A percentile compares a stretch with the other conserved stretches of the same genome.
Evolutionary conservation across 2,113 vertebrate genomes (phyloP).

Genomic region (Nestor notabilis): DNA sequence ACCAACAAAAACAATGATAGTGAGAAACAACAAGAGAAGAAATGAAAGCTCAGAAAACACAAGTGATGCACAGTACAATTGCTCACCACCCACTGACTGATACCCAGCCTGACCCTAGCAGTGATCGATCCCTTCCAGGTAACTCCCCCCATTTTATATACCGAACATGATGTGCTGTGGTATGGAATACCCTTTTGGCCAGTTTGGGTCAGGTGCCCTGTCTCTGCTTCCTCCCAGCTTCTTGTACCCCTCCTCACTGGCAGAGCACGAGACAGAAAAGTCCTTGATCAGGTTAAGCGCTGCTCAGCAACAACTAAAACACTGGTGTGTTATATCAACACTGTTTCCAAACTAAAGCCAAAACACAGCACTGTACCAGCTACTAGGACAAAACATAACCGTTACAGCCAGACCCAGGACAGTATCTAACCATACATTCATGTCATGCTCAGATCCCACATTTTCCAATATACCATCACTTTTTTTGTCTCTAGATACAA

Average conservation of each 20-base stretch:
- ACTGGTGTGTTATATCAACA: neutral
- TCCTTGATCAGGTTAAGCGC: accelerated
- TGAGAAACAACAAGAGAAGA: neutral
- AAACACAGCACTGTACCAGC: neutral
- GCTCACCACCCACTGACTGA: neutral
- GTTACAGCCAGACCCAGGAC: neutral
- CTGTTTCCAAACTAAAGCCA: neutral
- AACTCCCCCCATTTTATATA: neutral
- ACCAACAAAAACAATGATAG: neutral
- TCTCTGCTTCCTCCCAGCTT: neutral
- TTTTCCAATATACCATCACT: neutral
- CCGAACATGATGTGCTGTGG: neutral
- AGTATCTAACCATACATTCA: neutral
- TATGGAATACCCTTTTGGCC: neutral
- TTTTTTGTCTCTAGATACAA: neutral
- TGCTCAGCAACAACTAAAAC: neutral
- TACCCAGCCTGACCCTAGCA: neutral
- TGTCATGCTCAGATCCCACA: neutral
- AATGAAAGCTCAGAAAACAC: neutral
- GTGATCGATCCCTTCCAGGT: neutral
- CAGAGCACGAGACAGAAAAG: neutral
- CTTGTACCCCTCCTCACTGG: neutral
- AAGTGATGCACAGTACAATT: neutral
- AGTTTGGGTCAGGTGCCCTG: neutral
- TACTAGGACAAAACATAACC: neutral